Conservation (phyloP, 2,888 invertebrate genomes). For the Entomobrya multifasciata region DNA sequence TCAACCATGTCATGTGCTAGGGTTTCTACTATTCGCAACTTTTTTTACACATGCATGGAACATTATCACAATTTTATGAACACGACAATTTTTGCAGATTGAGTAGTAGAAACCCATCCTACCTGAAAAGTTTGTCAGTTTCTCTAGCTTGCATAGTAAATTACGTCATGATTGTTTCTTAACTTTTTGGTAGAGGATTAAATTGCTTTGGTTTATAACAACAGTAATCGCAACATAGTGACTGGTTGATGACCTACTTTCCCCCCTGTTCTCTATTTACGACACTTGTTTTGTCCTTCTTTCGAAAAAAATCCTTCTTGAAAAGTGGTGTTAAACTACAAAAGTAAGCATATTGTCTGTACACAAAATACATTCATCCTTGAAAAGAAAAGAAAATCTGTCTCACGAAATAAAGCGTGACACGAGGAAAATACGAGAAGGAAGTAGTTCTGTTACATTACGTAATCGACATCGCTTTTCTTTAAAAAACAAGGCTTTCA, state of each 20-base stretch:
- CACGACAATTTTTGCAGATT: too few species aligned
- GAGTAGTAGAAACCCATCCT: not conserved
- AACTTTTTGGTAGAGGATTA: not conserved
- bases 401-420: not conserved
- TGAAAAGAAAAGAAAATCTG: not conserved
- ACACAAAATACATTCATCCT: not conserved
- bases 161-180: not conserved
- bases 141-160: not conserved
- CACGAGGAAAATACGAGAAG: not conserved
- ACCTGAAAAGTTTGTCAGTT: not conserved
- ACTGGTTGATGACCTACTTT: too few species aligned
- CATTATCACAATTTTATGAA: too few species aligned
- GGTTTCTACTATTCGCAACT: too few species aligned
- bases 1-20: too few species aligned
- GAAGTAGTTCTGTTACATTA: not conserved
- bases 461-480: not conserved
- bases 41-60: too few species aligned
- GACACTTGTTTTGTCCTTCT: too few species aligned
- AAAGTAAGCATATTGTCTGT: too few species aligned
- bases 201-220: too few species aligned
- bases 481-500: not conserved
- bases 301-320: too few species aligned
- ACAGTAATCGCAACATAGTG: too few species aligned
- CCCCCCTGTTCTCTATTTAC: not conserved
- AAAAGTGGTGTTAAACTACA: too few species aligned